These are phyloP conservation scores for Meteorus cinctellus DNA, from an alignment of 2,888 invertebrate genomes.

Conservation along the genomic window DNA sequence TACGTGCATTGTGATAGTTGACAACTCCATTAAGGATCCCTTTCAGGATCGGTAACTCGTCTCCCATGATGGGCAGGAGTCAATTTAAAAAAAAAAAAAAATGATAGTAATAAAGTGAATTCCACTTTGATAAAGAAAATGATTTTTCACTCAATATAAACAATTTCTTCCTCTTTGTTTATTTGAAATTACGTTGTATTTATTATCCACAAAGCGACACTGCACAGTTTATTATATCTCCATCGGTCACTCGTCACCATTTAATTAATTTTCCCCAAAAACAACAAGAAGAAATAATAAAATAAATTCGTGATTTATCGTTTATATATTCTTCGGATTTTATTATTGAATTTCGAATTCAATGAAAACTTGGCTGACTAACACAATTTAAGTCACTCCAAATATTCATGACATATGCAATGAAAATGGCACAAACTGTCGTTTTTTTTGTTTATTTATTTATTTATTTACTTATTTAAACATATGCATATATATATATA, in stretches of 20 bases:
- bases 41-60: conserved; percentile 92
- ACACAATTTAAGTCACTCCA: conserved; percentile 37
- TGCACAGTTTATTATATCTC: conserved; percentile 11
- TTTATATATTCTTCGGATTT: neutral
- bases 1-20: conserved; percentile 95
- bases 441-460: neutral
- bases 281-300: neutral
- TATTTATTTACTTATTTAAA: neutral
- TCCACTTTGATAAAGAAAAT: neutral
- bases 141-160: no score
- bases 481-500: conserved; percentile 1
- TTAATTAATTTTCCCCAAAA: neutral
- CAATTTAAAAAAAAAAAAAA: conserved; percentile 19
- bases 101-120: neutral
- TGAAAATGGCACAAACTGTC: conserved; percentile 42
- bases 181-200: neutral
- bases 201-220: conserved; percentile 2
- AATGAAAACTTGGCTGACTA: conserved; percentile 31
- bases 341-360: neutral
- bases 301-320: neutral
- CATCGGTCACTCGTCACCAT: conserved; percentile 23
- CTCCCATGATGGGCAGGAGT: conserved; percentile 78
- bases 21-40: conserved; percentile 93
- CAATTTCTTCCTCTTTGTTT: neutral
- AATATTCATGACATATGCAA: neutral